These are phyloP conservation scores for Oreochromis tanganicae DNA, from an alignment of 2,113 vertebrate species.

Conservation along the genomic window DNA sequence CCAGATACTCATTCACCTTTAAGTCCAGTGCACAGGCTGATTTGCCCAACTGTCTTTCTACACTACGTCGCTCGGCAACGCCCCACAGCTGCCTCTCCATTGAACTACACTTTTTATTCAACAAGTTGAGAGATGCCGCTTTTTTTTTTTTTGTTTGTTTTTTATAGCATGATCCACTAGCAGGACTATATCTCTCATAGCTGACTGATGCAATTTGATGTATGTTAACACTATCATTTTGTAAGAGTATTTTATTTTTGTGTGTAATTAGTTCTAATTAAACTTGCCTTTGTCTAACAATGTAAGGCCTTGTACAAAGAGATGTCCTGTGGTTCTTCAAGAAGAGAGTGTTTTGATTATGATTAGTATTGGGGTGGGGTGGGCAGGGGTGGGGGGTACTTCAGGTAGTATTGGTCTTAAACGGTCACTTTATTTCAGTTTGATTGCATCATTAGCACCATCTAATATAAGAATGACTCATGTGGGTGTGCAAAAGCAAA, in stretches of 20 bases:
- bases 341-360: not conserved
- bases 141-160: not conserved
- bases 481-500: not conserved
- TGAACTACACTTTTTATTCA: conserved; percentile 27
- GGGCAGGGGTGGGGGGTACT: not conserved
- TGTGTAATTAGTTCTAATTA: conserved; percentile 78
- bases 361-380: not conserved
- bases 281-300: conserved; percentile 74
- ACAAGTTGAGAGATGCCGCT: conserved; percentile 44
- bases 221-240: conserved; percentile 78
- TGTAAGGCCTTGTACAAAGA: conserved; percentile 49
- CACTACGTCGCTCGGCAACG: conserved; percentile 21
- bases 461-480: not conserved
- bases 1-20: conserved; percentile 47
- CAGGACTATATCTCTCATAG: conserved; percentile 70
- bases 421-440: not conserved
- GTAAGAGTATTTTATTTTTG: conserved; percentile 80
- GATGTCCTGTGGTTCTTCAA: not conserved
- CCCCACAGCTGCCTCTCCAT: conserved; percentile 40
- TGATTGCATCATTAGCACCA: not conserved
- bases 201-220: conserved; percentile 77
- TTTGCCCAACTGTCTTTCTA: conserved; percentile 27
- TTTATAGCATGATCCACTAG: conserved; percentile 68
- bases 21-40: conserved; percentile 66
- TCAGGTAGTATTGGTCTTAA: not conserved